Percentiles rank a stretch among this genome's conserved stretches.
These are phyloP conservation scores for Mastacembelus armatus DNA, from an alignment of 2,797 vertebrate species.

Conservation along the genomic window DNA sequence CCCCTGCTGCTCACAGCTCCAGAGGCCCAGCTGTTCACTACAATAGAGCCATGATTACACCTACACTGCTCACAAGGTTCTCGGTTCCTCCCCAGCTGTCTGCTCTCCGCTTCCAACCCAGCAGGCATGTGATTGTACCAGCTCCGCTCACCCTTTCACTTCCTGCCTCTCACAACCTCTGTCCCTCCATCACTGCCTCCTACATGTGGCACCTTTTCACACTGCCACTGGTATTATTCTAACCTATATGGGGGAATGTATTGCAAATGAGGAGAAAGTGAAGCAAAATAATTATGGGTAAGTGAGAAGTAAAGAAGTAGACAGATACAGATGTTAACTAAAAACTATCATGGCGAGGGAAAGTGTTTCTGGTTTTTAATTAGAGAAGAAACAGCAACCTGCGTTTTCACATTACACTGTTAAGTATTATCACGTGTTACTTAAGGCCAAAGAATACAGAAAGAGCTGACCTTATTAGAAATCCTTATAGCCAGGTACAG, in stretches of 20 bases:
- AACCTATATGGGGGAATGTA: constrained; percentile 30
- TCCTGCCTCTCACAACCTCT: constrained; percentile 53
- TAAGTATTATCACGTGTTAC: not conserved
- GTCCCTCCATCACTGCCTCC: constrained; percentile 63
- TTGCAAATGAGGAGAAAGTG: constrained; percentile 24
- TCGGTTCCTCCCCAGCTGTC: constrained; percentile 63
- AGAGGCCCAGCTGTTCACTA: constrained; percentile 77
- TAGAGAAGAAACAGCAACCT: not conserved
- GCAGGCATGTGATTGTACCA: constrained; percentile 76
- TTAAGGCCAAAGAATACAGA: not conserved
- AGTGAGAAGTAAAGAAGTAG: not conserved
- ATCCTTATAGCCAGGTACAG: not conserved
- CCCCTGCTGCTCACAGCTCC: constrained; percentile 65
- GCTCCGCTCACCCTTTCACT: constrained; percentile 57
- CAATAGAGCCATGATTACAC: constrained; percentile 86
- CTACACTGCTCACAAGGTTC: constrained; percentile 67
- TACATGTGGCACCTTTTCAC: constrained; percentile 56
- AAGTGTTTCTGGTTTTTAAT: not conserved
- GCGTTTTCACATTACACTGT: not conserved
- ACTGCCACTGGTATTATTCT: constrained; percentile 38
- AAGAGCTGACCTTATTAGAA: not conserved
- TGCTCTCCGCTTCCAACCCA: constrained; percentile 68
- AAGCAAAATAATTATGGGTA: constrained; percentile 32
- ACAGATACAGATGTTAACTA: constrained; percentile 22
- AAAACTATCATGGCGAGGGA: not conserved